These are phyloP conservation scores for Acrobasis repandana DNA, from an alignment of 2,888 invertebrate species.

Conservation along the genomic window DNA sequence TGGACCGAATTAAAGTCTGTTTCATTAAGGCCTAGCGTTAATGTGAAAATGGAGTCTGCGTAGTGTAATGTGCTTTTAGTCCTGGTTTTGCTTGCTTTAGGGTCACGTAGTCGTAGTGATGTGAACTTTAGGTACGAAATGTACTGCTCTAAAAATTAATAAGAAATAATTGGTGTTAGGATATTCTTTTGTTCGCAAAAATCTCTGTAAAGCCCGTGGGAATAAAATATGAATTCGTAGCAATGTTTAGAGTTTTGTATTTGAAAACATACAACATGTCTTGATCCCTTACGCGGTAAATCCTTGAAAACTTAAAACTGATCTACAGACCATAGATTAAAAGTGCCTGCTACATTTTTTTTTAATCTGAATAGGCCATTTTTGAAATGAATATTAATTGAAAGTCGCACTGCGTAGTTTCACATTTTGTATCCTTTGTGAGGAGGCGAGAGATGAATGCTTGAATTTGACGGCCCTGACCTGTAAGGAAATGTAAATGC, in stretches of 20 bases:
- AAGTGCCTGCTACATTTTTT: too few species aligned
- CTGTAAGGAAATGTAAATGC: not conserved
- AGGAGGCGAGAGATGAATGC: too few species aligned
- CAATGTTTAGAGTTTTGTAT: not conserved
- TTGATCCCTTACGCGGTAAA: not conserved
- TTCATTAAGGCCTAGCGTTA: slow-evolving; percentile 61
- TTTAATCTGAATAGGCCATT: too few species aligned
- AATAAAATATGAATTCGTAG: not conserved
- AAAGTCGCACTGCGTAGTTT: too few species aligned
- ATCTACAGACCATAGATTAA: too few species aligned
- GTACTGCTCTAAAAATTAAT: not conserved
- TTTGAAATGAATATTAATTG: too few species aligned
- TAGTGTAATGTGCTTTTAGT: slow-evolving; percentile 56
- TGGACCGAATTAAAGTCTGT: slow-evolving; percentile 65
- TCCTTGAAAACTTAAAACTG: too few species aligned
- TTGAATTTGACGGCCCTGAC: too few species aligned
- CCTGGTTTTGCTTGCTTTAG: slow-evolving; percentile 38
- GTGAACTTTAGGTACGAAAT: slow-evolving; percentile 4
- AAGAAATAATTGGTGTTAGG: slow-evolving; percentile 4
- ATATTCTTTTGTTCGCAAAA: not conserved
- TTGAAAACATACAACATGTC: not conserved
- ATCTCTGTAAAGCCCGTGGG: not conserved
- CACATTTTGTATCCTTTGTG: too few species aligned
- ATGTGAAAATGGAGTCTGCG: slow-evolving; percentile 48
- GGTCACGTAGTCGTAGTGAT: slow-evolving; percentile 29